Percentiles rank a stretch among this genome's conserved stretches.
These are phyloP conservation scores for Caenorhabditis drosophilae DNA, from an alignment of 2,888 invertebrate species.

Conservation along the genomic window DNA sequence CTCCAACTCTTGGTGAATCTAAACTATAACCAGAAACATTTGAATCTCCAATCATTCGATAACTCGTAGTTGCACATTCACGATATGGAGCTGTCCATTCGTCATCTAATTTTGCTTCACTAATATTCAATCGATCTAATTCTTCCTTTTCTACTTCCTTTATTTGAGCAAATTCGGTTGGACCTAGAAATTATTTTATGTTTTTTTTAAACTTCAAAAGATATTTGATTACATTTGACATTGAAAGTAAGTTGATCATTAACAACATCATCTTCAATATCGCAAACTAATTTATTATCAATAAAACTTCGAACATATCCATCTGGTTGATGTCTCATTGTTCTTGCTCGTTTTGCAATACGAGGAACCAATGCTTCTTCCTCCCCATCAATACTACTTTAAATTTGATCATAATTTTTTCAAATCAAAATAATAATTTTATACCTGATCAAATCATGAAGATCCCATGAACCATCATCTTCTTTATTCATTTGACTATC, in stretches of 20 bases:
- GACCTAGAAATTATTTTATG: slow-evolving; percentile 34
- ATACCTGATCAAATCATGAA: slow-evolving; percentile 22
- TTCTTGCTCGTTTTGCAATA: slow-evolving; percentile 51
- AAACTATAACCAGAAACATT: slow-evolving; percentile 36
- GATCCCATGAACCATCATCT: slow-evolving; percentile 26
- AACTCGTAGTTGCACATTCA: slow-evolving; percentile 28
- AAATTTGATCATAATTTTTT: not conserved
- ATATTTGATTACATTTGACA: slow-evolving; percentile 40
- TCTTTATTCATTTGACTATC: slow-evolving; percentile 3
- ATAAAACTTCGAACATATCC: slow-evolving; percentile 55
- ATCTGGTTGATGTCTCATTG: slow-evolving; percentile 58
- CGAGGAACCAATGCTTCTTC: slow-evolving; percentile 37
- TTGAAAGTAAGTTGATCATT: slow-evolving; percentile 55
- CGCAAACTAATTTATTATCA: slow-evolving; percentile 55
- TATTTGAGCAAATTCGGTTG: slow-evolving; percentile 53
- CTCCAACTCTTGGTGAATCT: slow-evolving; percentile 36
- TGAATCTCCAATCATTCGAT: slow-evolving; percentile 27
- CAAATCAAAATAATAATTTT: not conserved
- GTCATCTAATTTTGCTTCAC: slow-evolving; percentile 38
- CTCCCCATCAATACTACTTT: slow-evolving; percentile 17
- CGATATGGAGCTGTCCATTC: slow-evolving; percentile 50
- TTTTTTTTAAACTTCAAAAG: not conserved
- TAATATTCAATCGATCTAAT: slow-evolving; percentile 29
- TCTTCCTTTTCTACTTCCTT: slow-evolving; percentile 40
- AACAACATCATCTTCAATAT: slow-evolving; percentile 51